Evolutionary conservation across 2,113 vertebrate genomes (phyloP).

Genomic region (Acrocephalus arundinaceus): DNA sequence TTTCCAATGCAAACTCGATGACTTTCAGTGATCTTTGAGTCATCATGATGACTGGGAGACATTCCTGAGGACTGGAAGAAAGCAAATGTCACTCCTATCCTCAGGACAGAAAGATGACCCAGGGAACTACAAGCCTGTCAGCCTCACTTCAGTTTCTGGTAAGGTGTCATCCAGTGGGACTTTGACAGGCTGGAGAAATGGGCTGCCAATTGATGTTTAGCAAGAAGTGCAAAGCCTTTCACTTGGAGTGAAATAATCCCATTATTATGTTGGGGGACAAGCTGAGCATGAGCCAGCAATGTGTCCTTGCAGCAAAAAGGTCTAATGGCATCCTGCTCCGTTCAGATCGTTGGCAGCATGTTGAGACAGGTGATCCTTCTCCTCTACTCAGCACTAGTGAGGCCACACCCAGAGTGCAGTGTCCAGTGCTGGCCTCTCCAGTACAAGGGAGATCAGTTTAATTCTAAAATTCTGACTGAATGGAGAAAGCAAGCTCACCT

Average conservation of each 20-base stretch:
- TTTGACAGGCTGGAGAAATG: background rate
- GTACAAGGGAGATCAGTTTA: background rate
- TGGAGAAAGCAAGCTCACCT: background rate
- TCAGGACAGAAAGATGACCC: background rate
- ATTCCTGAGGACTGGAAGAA: background rate
- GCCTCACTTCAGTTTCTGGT: background rate
- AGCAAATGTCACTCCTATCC: background rate
- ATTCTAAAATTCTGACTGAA: background rate
- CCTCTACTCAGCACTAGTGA: background rate
- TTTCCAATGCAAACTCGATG: background rate
- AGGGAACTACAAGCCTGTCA: background rate
- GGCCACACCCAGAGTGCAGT: background rate
- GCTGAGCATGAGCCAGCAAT: background rate
- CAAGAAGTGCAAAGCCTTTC: background rate
- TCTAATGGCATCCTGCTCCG: background rate
- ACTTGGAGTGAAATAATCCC: background rate
- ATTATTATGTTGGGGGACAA: background rate
- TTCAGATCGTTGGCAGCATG: background rate
- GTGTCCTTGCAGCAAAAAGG: background rate
- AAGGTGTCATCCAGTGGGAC: background rate
- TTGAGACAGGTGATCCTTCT: background rate
- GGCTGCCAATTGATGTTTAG: background rate
- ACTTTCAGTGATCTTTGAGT: background rate
- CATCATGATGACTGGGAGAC: rapidly evolving
- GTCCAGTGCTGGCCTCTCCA: background rate